Base-by-base conservation (phyloP, 2,888 invertebrate species). In the Strigamia crassipes region DNA sequence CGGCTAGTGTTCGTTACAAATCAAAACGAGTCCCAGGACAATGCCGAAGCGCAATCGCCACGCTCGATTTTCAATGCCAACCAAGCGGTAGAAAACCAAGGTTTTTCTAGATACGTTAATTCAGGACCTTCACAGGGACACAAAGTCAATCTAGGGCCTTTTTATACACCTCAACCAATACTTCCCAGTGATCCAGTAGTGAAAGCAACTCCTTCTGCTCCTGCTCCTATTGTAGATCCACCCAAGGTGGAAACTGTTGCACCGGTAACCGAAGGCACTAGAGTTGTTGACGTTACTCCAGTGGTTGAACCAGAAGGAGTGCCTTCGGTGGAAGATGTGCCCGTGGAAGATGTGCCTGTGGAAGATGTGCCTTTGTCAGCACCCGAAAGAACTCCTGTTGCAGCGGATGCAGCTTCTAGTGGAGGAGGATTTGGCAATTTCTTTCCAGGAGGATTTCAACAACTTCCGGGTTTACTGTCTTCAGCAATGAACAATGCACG, bases 1-100 rank as follows among this genome's bases (percentile, higher is more conserved):
- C 61, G 66, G 9, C 34, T 81, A n/a, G 81, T 81, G 10, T 21
- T 81, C 34, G 81, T 61, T 5, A 23, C 81, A 15, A 81, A 81
- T 12, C 21, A 56, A 12, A 79, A 79, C 13, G n/a, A 31, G 34
- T 31, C 42, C 42, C 31, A 80, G 27, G 31, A 80, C 23, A 51
- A 2, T 21, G 46, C 31, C 18, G 51, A 42, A 38, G 0, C 21
- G 1, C 34, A 66, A 66, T 81, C 66, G 5, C 81, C 81, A 34
- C 27, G 66, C 5, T 81, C 81, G 1, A 61, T 81, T 6, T 81
- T 81, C 18, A 21, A n/a, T 12, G 41, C 46, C 6, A n/a, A n/a
- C 3, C 23, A 51, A 31, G 21, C 80, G 1, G 80, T 23, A 51
- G 27, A 51, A 12, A 78, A 78, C 21, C 18, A n/a, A 18, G 46